Evolutionary conservation across 2,888 invertebrate species (phyloP).

Genomic region (Ophion ventricosus): DNA sequence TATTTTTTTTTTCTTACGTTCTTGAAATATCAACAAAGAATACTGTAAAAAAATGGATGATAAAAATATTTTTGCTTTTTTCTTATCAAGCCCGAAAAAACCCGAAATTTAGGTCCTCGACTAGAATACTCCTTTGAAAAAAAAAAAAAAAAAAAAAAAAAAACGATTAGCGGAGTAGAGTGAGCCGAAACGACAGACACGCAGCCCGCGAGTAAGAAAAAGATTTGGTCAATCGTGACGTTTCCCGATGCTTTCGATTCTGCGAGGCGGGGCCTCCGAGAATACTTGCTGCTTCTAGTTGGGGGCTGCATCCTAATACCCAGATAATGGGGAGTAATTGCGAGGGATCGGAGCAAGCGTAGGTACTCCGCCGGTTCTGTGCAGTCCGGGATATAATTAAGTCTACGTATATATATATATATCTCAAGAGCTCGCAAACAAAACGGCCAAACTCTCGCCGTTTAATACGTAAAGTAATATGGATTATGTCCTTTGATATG

Average conservation of each 20-base stretch:
- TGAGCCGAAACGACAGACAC: neutral
- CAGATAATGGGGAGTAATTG: constrained; percentile 84
- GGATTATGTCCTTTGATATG: constrained; percentile 18
- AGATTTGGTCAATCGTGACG: constrained; percentile 55
- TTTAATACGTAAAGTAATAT: neutral
- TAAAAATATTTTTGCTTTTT: too few relatives aligned
- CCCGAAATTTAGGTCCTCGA: too few relatives aligned
- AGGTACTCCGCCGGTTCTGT: constrained; percentile 73
- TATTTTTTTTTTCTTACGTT: too few relatives aligned
- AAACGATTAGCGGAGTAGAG: neutral
- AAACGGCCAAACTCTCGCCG: constrained; percentile 19
- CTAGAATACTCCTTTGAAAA: too few relatives aligned
- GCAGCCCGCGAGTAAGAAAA: neutral
- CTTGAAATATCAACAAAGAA: too few relatives aligned
- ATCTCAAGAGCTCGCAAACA: constrained; percentile 1
- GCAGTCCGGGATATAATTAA: constrained; percentile 43
- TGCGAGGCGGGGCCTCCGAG: constrained; percentile 75
- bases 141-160: too few relatives aligned
- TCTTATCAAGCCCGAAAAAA: too few relatives aligned
- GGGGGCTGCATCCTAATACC: constrained; percentile 83
- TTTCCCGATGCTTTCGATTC: constrained; percentile 55
- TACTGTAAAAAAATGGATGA: too few relatives aligned
- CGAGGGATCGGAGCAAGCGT: constrained; percentile 82
- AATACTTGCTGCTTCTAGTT: constrained; percentile 80
- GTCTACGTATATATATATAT: neutral